Evolutionary conservation across 2,797 vertebrate genomes (phyloP).

Genomic region (Dallia pectoralis): DNA sequence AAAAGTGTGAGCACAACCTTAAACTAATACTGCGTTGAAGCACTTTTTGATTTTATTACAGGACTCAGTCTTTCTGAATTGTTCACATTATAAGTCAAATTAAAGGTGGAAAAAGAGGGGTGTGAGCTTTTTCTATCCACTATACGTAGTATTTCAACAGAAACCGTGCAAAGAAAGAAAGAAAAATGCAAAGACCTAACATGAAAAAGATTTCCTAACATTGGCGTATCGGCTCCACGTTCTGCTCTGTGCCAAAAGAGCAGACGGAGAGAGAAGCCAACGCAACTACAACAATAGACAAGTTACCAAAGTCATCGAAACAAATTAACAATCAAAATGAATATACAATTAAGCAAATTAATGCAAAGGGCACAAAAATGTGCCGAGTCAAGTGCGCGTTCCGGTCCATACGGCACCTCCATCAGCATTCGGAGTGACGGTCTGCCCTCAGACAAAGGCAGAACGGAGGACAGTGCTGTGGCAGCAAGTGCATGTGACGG

Average conservation of each 20-base stretch:
- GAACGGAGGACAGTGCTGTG: constrained; percentile 48
- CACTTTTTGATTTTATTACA: no score
- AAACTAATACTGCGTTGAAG: no score
- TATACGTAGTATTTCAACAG: neutral
- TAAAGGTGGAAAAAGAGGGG: no score
- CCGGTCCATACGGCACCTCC: constrained; percentile 22
- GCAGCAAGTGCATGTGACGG: constrained; percentile 66
- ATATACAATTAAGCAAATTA: constrained; percentile 12
- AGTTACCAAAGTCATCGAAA: constrained; percentile 14
- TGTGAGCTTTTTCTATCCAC: no score
- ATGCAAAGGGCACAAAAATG: constrained; percentile 24
- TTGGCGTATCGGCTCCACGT: constrained; percentile 1
- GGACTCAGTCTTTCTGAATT: no score
- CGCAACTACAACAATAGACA: neutral
- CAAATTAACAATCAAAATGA: constrained; percentile 24
- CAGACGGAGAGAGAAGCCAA: neutral
- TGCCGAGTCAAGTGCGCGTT: constrained; percentile 42
- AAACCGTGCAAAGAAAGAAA: neutral
- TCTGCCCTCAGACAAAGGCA: constrained; percentile 51
- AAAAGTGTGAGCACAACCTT: no score
- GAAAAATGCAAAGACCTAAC: neutral
- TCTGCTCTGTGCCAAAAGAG: neutral
- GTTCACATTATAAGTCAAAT: no score
- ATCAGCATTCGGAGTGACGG: constrained; percentile 24
- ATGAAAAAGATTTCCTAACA: neutral